These are phyloP conservation scores for Antennarius maculatus DNA, from an alignment of 2,797 vertebrate genomes.

Conservation along the genomic window DNA sequence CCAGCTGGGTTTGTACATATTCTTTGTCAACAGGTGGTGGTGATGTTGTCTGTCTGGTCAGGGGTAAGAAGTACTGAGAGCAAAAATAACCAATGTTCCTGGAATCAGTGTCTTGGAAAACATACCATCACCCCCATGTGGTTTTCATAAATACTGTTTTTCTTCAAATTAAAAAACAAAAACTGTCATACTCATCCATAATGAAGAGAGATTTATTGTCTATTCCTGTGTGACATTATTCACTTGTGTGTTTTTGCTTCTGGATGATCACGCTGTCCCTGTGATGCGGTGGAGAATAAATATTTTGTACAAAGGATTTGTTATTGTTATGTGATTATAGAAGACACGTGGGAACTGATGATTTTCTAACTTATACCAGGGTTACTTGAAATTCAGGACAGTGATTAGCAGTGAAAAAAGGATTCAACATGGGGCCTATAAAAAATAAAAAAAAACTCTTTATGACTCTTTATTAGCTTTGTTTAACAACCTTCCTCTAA, in stretches of 20 bases:
- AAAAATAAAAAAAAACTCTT: too few relatives aligned
- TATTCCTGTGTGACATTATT: constrained; percentile 24
- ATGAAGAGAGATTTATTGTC: constrained; percentile 17
- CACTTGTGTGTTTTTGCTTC: constrained; percentile 48
- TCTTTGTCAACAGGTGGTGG: constrained; percentile 7
- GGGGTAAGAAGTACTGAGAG: constrained; percentile 2
- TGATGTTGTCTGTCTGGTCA: constrained; percentile 3
- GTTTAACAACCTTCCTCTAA: neutral
- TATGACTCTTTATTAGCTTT: neutral
- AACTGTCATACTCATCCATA: constrained; percentile 13
- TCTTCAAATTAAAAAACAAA: constrained; percentile 4
- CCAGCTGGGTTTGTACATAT: constrained; percentile 28
- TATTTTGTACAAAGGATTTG: constrained; percentile 57
- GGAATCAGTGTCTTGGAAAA: constrained; percentile 1
- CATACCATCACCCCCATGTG: neutral
- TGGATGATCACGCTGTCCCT: constrained; percentile 27
- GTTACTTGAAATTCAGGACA: neutral
- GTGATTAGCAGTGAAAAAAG: neutral
- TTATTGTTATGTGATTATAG: constrained; percentile 62
- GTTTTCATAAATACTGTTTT: constrained; percentile 14
- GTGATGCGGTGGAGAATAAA: constrained; percentile 42
- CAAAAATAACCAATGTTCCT: constrained; percentile 6
- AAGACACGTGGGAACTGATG: constrained; percentile 19
- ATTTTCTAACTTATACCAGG: constrained; percentile 9
- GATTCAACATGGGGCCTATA: neutral